Conservation (phyloP, 2,113 vertebrate genomes). For the Dicaeum eximium region DNA sequence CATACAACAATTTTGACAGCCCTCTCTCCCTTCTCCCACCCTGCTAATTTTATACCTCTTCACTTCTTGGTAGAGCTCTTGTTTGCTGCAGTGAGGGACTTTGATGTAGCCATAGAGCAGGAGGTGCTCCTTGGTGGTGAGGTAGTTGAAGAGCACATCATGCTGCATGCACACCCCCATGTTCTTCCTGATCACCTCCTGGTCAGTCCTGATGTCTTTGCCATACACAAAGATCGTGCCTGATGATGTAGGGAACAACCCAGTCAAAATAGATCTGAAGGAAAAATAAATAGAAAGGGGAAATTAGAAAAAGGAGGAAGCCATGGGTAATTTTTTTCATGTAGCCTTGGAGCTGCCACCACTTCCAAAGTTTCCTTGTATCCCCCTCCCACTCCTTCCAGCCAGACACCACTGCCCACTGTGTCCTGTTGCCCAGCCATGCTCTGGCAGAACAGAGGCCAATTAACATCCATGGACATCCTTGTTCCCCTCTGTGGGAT, state of each 20-base stretch:
- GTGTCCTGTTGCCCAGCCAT: neutral
- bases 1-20: neutral
- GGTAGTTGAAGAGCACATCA: conserved; percentile 89
- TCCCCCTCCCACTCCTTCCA: neutral
- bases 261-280: conserved; percentile 90
- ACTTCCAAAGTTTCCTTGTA: neutral
- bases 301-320: neutral
- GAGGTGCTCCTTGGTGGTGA: conserved; percentile 91
- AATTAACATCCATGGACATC: neutral
- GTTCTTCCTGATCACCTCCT: conserved; percentile 78
- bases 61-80: conserved; percentile 84
- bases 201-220: conserved; percentile 82
- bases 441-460: neutral
- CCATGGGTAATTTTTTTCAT: neutral
- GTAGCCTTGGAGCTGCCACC: neutral
- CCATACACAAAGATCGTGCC: conserved; percentile 90
- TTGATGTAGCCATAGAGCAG: conserved; percentile 92
- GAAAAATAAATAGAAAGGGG: neutral
- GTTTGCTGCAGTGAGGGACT: conserved; percentile 83
- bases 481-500: neutral
- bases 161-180: conserved; percentile 98
- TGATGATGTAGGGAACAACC: conserved; percentile 83
- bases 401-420: neutral
- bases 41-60: conserved; percentile 72
- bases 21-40: neutral